A percentile compares a stretch with the other conserved stretches of the same genome.
Evolutionary conservation across 2,113 vertebrate species (phyloP).

Genomic region (Agapornis roseicollis): DNA sequence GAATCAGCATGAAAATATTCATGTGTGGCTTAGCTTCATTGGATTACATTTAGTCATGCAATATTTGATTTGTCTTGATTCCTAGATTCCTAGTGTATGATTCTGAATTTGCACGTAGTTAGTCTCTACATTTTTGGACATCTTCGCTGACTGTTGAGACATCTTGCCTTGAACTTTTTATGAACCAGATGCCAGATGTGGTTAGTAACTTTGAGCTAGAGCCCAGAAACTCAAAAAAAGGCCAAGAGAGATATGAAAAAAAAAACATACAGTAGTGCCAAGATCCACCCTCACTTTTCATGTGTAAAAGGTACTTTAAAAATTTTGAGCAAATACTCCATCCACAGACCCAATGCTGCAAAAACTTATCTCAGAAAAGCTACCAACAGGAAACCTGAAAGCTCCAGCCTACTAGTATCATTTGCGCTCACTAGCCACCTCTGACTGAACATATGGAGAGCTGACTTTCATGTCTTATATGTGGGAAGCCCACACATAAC

Average conservation of each 20-base stretch:
- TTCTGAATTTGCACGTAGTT: slow-evolving; percentile 3
- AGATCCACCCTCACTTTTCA: background rate
- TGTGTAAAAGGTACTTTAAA: background rate
- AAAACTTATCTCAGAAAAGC: background rate
- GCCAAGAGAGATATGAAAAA: background rate
- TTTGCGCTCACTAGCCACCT: background rate
- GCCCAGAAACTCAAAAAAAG: background rate
- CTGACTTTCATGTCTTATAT: background rate
- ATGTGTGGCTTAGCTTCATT: background rate
- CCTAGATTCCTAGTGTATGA: background rate
- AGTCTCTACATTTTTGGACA: background rate
- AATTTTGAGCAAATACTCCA: background rate
- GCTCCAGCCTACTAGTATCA: background rate
- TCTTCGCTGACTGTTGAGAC: background rate
- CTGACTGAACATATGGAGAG: background rate
- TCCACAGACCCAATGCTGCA: background rate
- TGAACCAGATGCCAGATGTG: slow-evolving; percentile 3
- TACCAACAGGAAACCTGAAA: background rate
- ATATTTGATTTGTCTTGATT: slow-evolving; percentile 40
- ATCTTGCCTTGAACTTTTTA: slow-evolving; percentile 6
- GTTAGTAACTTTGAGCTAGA: background rate
- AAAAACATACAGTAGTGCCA: background rate
- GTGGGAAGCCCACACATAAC: background rate
- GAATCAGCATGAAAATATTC: slow-evolving; percentile 23
- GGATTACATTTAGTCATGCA: slow-evolving; percentile 1